phyloP scores from a whole-genome alignment of 2,113 vertebrate genomes.

The Cacatua alba region DNA sequence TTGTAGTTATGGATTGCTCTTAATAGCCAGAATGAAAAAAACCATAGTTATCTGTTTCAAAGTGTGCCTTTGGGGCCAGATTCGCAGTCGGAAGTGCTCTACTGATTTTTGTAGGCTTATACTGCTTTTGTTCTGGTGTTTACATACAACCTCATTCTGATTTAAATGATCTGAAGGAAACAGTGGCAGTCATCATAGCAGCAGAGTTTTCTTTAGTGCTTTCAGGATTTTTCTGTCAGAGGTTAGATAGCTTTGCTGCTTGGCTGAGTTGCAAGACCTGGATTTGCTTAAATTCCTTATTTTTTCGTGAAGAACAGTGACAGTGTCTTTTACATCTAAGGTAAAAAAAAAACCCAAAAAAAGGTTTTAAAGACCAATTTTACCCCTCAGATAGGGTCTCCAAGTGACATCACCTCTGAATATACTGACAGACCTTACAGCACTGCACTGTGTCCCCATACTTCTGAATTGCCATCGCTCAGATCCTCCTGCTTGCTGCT shows the following conservation, averaged over 20 bases:
- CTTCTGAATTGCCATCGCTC: background rate
- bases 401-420: background rate
- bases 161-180: constrained; percentile 37
- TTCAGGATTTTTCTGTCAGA: constrained; percentile 17
- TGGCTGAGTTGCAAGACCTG: background rate
- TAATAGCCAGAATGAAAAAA: constrained; percentile 28
- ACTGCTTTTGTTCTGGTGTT: constrained; percentile 19
- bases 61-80: constrained; percentile 1
- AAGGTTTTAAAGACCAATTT: background rate
- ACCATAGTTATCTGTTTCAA: background rate
- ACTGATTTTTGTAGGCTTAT: background rate
- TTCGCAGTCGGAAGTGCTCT: background rate
- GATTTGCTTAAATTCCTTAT: background rate
- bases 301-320: background rate
- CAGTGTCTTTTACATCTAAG: background rate
- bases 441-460: background rate
- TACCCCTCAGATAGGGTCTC: background rate
- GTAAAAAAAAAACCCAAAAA: background rate
- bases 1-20: background rate
- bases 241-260: background rate
- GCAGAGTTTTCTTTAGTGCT: background rate
- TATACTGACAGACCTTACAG: background rate
- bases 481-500: background rate
- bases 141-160: constrained; percentile 22
- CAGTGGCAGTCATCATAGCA: background rate